Percentiles rank a stretch among this genome's conserved stretches.
Conservation (phyloP, 2,113 vertebrate genomes). For the Salminus brasiliensis region DNA sequence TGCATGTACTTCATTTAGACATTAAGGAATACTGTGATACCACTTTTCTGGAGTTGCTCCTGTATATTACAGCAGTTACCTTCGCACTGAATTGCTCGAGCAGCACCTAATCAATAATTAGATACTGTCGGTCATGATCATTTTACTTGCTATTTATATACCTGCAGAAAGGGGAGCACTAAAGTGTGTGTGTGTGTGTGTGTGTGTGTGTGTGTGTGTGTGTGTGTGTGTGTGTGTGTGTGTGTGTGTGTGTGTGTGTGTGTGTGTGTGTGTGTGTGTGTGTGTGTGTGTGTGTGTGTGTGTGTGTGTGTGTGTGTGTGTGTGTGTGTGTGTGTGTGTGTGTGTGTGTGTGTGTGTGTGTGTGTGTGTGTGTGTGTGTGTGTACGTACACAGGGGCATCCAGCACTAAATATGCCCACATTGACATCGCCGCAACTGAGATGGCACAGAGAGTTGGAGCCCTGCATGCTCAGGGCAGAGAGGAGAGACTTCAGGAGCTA, state of each 20-base stretch:
- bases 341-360: neutral
- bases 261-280: neutral
- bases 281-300: neutral
- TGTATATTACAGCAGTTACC: neutral
- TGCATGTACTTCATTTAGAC: no score
- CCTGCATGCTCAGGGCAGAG: slow-evolving; percentile 77
- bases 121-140: neutral
- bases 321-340: neutral
- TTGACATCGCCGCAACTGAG: slow-evolving; percentile 82
- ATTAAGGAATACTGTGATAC: no score
- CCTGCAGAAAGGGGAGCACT: neutral
- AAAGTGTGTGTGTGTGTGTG: neutral
- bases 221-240: neutral
- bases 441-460: slow-evolving; percentile 82
- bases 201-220: slow-evolving; percentile 6
- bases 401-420: slow-evolving; percentile 80
- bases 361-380: neutral
- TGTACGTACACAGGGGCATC: slow-evolving; percentile 75
- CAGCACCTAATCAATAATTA: neutral
- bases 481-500: slow-evolving; percentile 80
- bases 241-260: neutral
- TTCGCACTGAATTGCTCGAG: no score
- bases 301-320: neutral
- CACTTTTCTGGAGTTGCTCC: neutral
- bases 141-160: neutral